phyloP scores from a whole-genome alignment of 2,113 vertebrate genomes.

The Pelecanus crispus region DNA sequence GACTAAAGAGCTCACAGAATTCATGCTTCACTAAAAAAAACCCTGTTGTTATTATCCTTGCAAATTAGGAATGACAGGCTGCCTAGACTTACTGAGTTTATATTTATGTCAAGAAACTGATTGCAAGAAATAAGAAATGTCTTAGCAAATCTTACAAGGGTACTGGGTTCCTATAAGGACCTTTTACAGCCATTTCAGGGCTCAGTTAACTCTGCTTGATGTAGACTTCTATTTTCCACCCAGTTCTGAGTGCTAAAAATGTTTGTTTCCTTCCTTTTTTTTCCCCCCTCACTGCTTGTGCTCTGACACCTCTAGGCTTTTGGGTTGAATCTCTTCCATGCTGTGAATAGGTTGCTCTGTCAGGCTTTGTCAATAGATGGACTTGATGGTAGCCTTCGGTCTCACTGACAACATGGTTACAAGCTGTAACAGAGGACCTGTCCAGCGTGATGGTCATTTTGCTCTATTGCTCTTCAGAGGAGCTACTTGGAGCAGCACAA shows the following conservation, averaged over 20 bases:
- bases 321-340: not conserved
- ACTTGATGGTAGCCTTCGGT: rapidly evolving
- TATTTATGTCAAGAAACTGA: slow-evolving; percentile 47
- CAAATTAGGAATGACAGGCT: slow-evolving; percentile 49
- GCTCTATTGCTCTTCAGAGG: not conserved
- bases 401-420: not conserved
- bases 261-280: not conserved
- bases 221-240: not conserved
- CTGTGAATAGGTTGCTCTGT: not conserved
- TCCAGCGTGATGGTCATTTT: not conserved
- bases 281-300: not conserved
- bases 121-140: slow-evolving; percentile 13
- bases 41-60: slow-evolving; percentile 12
- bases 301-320: not conserved
- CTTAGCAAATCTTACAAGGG: not conserved
- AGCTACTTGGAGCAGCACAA: not conserved
- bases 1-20: slow-evolving; percentile 27
- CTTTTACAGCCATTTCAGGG: not conserved
- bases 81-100: slow-evolving; percentile 12
- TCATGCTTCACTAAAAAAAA: slow-evolving; percentile 29
- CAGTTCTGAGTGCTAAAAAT: not conserved
- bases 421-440: not conserved
- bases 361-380: not conserved
- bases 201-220: not conserved
- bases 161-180: not conserved